These are phyloP conservation scores for Nematolebias whitei DNA, from an alignment of 2,113 vertebrate genomes.

Conservation along the genomic window DNA sequence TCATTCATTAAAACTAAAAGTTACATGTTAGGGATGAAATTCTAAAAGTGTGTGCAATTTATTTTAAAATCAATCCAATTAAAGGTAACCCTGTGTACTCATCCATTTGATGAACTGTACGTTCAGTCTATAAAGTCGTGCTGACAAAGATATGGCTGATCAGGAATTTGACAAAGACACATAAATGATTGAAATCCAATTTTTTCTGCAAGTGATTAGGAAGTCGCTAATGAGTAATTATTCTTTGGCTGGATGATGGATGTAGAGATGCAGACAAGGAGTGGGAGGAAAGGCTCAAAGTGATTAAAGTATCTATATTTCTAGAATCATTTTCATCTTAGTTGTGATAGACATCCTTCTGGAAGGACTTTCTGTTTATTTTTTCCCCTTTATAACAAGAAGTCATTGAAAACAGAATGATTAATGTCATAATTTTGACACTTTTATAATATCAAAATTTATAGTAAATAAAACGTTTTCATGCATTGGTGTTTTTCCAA, in stretches of 20 bases:
- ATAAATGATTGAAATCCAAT: conserved; percentile 4
- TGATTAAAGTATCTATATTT: conserved; percentile 1
- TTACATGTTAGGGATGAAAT: background rate
- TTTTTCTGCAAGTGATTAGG: conserved; percentile 30
- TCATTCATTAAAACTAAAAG: background rate
- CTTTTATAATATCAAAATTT: too few relatives aligned
- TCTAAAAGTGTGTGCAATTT: background rate
- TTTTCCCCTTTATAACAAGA: background rate
- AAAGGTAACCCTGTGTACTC: background rate
- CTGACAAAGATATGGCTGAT: conserved; percentile 19
- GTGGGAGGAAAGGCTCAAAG: background rate
- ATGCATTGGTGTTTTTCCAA: too few relatives aligned
- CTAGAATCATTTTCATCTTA: conserved; percentile 7
- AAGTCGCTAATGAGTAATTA: conserved; percentile 28
- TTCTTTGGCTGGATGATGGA: conserved; percentile 27
- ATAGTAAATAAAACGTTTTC: too few relatives aligned
- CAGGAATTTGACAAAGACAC: background rate
- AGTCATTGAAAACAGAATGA: background rate
- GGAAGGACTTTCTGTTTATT: background rate
- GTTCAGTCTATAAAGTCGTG: conserved; percentile 12
- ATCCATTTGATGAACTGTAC: conserved; percentile 3
- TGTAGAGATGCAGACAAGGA: background rate
- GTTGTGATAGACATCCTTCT: background rate
- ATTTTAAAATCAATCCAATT: conserved; percentile 6
- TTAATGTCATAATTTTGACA: background rate